Evolutionary conservation across 2,888 invertebrate species (phyloP), one percentile per base, ranked within the genome.

Genomic region (Pilophorus perplexus): DNA sequence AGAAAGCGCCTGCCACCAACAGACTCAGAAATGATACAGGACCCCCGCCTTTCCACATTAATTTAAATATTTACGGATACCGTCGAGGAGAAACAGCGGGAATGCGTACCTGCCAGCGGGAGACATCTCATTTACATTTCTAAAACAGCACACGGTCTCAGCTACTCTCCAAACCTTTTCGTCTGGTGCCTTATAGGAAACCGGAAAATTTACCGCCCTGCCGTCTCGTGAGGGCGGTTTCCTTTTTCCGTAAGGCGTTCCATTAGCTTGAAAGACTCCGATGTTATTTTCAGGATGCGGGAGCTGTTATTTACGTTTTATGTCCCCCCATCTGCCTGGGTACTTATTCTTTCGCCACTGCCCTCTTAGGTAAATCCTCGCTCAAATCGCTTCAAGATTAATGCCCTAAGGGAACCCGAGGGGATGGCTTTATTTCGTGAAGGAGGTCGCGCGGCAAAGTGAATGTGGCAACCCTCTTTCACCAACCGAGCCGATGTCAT

Each of bases 61-160:
- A 62, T 62, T 62, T 62, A 62, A 62, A 62, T 62, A 62, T 62
- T 62, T 46, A 62, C 62, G 18, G 46, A 28, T 28, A n/a, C n/a
- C n/a, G n/a, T n/a, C n/a, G n/a, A n/a, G n/a, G n/a, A n/a, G 62
- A 62, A 46, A 48, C 62, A n/a, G 33, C 14, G 44, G 60, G 22
- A 57, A 57, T 20, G 20, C 42, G 42, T 42, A 59, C 59, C 59
- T 48, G 62, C 44, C 46, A 46, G 14, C 14, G 28, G 14, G 44
- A 62, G 62, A 33, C 48, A 62, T 62, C 62, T 27, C 62, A 62
- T 62, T 62, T 62, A 40, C 62, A 62, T 62, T 62, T 62, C 62
- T 62, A 62, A 62, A 48, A 62, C 62, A 25, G 27, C 27, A 25
- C 20, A 33, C 20, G 27, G n/a, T n/a, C n/a, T n/a, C n/a, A n/a